Base-by-base conservation (phyloP, 2,888 invertebrate genomes). In the Trissonchulus latispiculum region DNA sequence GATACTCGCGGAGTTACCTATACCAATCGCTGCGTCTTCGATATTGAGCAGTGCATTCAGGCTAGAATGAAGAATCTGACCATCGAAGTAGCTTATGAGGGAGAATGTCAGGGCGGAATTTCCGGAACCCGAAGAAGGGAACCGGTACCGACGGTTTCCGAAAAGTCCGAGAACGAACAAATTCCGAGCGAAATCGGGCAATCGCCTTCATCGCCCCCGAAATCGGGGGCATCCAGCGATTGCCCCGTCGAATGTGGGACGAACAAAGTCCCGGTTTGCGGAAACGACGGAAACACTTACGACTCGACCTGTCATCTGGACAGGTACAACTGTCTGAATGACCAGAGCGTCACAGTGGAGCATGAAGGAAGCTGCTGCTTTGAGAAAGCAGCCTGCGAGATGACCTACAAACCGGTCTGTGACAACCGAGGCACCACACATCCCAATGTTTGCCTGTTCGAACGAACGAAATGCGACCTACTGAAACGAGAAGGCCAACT, bases 381-480 rank as follows among this genome's bases (percentile, higher is more conserved):
- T 15, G 35, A 23, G n/a, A 36, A 36, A 3, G 69, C 36, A 2
- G 69, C 2, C 15, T 68, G 69, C n/a, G 36, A 33, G n/a, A 8
- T 36, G 33, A 68, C 35, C 28, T 68, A 68, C 69, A n/a, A 2
- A 32, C 69, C 69, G 28, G 69, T 68, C 23, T 68, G 69, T 33
- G 69, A 68, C n/a, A 68, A 36, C 36, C 69, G 69, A 8, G 69
- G 69, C 36, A 23, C 8, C 2, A 68, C 69, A n/a, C 69, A 68
- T 68, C 69, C 69, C 35, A 68, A 68, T 36, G 23, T 36, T 28
- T 68, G 69, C 36, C 36, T 68, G 69, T 68, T 68, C 36, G n/a
- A 68, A 36, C 35, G 35, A n/a, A n/a, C 33, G 15, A 33, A 68
- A 36, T 68, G 69, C 69, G 36, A 68, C 3, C 36, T 36, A 33